phyloP scores from a whole-genome alignment of 2,797 vertebrate genomes.

The Clarias fuscus region DNA sequence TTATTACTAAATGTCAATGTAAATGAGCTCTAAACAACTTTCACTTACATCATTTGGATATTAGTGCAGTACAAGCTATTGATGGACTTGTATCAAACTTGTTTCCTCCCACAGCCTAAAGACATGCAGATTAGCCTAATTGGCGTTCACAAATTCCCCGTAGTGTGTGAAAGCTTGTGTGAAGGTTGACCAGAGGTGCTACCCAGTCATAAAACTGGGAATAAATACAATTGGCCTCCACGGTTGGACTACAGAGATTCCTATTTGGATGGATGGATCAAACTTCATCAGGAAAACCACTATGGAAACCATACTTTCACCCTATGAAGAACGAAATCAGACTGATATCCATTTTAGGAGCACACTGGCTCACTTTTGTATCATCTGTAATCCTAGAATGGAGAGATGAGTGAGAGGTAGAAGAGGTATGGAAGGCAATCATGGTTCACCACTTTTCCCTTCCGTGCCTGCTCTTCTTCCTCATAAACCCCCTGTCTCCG shows the following conservation, averaged over 20 bases:
- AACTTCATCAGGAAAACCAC: background rate
- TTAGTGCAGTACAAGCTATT: background rate
- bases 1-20: background rate
- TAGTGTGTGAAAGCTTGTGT: no score
- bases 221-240: no score
- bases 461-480: conserved; percentile 50
- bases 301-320: background rate
- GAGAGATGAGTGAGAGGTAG: conserved; percentile 42
- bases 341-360: conserved; percentile 31
- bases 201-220: no score
- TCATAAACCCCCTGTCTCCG: conserved; percentile 69
- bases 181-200: no score
- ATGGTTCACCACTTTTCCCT: conserved; percentile 39
- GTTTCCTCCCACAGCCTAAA: no score
- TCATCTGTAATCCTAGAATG: conserved; percentile 23
- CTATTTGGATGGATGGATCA: no score
- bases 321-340: background rate
- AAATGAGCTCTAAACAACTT: background rate
- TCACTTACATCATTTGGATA: background rate
- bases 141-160: no score
- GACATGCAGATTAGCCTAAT: no score
- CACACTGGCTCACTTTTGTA: conserved; percentile 4
- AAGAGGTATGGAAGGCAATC: conserved; percentile 47
- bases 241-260: no score
- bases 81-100: background rate